Conservation (phyloP, 1,140 invertebrate species). For the Drosophila paulistorum region DNA sequence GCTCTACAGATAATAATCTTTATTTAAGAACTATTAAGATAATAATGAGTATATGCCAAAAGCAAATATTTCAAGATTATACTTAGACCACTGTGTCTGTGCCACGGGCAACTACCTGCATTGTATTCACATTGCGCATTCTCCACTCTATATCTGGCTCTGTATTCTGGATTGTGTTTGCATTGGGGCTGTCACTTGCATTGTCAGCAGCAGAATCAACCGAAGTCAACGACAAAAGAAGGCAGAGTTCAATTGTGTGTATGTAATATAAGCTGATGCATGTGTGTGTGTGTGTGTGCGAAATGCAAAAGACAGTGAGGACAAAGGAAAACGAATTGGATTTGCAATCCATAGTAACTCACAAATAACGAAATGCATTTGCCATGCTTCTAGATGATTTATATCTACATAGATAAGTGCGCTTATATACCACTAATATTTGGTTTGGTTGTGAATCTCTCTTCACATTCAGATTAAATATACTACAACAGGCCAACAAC, state of each 20-base stretch:
- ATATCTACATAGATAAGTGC: constrained; percentile 1
- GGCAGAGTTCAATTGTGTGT: constrained; percentile 59
- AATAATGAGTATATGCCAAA: no score
- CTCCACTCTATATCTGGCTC: constrained; percentile 30
- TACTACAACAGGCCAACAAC: not conserved
- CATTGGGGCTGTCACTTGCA: constrained; percentile 62
- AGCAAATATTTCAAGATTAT: no score
- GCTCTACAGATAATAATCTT: no score
- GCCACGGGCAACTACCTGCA: constrained; percentile 39
- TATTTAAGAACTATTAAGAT: no score
- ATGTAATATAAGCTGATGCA: not conserved
- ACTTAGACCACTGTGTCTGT: constrained; percentile 15
- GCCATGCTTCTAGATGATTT: constrained; percentile 16
- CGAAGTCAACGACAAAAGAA: constrained; percentile 23
- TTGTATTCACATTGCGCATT: constrained; percentile 49
- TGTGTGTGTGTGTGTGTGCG: constrained; percentile 13
- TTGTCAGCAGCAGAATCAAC: constrained; percentile 64
- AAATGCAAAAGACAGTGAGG: constrained; percentile 47
- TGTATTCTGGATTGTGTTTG: constrained; percentile 57
- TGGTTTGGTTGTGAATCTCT: constrained; percentile 14
- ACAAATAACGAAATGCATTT: constrained; percentile 55
- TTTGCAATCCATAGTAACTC: constrained; percentile 56
- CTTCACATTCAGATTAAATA: not conserved
- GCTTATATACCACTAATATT: constrained; percentile 48
- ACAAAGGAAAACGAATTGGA: constrained; percentile 71